A percentile compares a stretch with the other conserved stretches of the same genome.
Evolutionary conservation across 2,113 vertebrate species (phyloP).

Genomic region (Casuarius casuarius): DNA sequence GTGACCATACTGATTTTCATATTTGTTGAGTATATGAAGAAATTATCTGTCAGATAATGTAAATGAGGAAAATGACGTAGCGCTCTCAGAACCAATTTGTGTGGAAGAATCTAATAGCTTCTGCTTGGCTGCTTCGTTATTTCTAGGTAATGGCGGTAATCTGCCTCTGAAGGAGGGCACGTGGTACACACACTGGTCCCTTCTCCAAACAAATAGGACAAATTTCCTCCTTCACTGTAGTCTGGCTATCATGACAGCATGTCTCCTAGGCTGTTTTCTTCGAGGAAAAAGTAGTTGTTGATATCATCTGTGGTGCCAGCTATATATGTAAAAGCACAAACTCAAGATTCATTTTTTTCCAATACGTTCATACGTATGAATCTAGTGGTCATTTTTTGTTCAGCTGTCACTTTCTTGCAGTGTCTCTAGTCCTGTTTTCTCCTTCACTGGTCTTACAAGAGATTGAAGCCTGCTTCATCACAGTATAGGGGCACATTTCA

Average conservation of each 20-base stretch:
- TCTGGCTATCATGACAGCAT: neutral
- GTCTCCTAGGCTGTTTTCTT: neutral
- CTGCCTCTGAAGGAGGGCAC: neutral
- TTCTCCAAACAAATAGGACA: neutral
- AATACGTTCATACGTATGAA: neutral
- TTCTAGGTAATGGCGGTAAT: neutral
- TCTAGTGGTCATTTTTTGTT: neutral
- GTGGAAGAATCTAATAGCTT: neutral
- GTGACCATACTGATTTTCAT: neutral
- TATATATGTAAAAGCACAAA: neutral
- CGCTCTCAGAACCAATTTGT: neutral
- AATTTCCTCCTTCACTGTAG: neutral
- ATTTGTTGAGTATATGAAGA: neutral
- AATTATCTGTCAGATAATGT: neutral
- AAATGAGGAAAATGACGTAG: neutral
- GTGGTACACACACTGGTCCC: neutral
- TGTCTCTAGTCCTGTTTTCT: neutral
- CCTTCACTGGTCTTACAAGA: neutral
- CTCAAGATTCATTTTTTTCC: neutral
- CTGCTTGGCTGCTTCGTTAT: neutral
- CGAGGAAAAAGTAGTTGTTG: neutral
- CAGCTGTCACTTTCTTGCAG: too few species aligned
- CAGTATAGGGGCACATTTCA: neutral
- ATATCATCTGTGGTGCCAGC: neutral
- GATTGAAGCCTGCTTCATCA: neutral